A percentile compares a stretch with the other conserved stretches of the same genome.
These are phyloP conservation scores for Melanotaenia duboulayi DNA, from an alignment of 2,113 vertebrate species.

Conservation along the genomic window DNA sequence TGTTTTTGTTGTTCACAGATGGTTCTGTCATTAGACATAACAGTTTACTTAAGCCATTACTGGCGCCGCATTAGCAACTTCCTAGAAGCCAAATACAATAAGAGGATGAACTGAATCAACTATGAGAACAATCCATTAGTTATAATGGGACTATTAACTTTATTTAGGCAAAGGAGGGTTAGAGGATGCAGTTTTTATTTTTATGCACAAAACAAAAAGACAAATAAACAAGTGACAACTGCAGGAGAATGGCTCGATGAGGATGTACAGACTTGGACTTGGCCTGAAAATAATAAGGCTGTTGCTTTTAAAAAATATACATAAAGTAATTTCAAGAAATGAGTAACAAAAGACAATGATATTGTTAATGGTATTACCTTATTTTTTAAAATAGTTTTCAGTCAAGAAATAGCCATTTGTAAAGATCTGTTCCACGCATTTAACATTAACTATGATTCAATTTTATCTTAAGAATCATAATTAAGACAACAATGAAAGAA, in stretches of 20 bases:
- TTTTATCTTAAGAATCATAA: too few species aligned
- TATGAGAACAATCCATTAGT: conserved; percentile 66
- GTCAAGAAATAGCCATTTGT: too few species aligned
- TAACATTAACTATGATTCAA: too few species aligned
- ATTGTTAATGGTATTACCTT: not conserved
- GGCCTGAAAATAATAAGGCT: not conserved
- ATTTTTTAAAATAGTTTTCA: not conserved
- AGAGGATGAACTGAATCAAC: conserved; percentile 65
- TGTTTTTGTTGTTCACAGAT: conserved; percentile 27
- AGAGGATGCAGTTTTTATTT: conserved; percentile 61
- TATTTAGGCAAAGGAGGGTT: conserved; percentile 37
- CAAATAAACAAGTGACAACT: conserved; percentile 23
- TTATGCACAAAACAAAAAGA: conserved; percentile 8
- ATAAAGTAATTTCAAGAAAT: not conserved
- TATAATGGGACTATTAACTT: conserved; percentile 47
- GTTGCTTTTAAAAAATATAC: not conserved
- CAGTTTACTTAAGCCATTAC: conserved; percentile 56
- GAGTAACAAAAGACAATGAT: not conserved
- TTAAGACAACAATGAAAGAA: too few species aligned
- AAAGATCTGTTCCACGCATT: too few species aligned
- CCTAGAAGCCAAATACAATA: conserved; percentile 67
- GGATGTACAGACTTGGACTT: not conserved
- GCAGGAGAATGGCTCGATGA: not conserved
- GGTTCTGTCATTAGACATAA: conserved; percentile 58
- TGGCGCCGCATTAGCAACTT: conserved; percentile 59